phyloP scores from a whole-genome alignment of 2,888 invertebrate genomes.

The Synergus itoensis region DNA sequence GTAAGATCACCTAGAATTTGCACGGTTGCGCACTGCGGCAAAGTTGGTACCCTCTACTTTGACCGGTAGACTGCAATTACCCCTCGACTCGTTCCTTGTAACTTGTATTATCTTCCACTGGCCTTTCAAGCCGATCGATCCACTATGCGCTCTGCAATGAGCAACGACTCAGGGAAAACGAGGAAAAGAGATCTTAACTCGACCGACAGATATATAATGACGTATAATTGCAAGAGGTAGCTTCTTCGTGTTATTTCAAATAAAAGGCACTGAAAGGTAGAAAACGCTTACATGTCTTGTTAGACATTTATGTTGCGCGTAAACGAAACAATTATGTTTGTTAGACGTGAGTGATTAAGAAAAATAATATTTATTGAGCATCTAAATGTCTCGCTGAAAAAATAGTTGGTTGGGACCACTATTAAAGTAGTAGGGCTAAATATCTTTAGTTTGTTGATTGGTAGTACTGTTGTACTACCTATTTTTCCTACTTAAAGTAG shows the following conservation, averaged over 20 bases:
- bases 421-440: too few relatives aligned
- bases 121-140: slow-evolving; percentile 49
- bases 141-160: slow-evolving; percentile 25
- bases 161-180: not conserved
- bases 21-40: slow-evolving; percentile 55
- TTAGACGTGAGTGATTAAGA: not conserved
- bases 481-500: too few relatives aligned
- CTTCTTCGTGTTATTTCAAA: slow-evolving; percentile 35
- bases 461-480: too few relatives aligned
- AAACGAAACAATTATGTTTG: not conserved
- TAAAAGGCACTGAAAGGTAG: not conserved
- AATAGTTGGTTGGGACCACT: not conserved
- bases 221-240: slow-evolving; percentile 24
- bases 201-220: slow-evolving; percentile 33
- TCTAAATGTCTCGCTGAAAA: not conserved
- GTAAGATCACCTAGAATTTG: slow-evolving; percentile 50
- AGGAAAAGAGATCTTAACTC: slow-evolving; percentile 35
- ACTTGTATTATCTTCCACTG: slow-evolving; percentile 27
- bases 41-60: slow-evolving; percentile 55
- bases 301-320: not conserved
- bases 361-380: not conserved
- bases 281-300: slow-evolving; percentile 10
- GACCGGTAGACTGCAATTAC: slow-evolving; percentile 50
- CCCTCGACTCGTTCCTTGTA: slow-evolving; percentile 42
- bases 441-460: too few relatives aligned